Evolutionary conservation across 2,113 vertebrate species (phyloP), one percentile per base, ranked within the genome.

Genomic region (Tenrec ecaudatus): DNA sequence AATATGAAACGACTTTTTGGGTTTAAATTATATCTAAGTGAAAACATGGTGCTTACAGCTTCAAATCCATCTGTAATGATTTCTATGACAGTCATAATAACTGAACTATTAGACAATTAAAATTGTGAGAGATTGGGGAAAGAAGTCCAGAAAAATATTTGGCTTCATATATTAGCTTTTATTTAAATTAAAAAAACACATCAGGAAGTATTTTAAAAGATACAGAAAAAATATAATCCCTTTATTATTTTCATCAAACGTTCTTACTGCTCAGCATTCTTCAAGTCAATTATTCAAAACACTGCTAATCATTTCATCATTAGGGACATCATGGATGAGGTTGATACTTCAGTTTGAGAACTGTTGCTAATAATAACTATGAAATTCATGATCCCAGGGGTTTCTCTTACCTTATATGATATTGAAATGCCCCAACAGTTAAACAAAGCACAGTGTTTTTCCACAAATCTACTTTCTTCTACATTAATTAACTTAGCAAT

Each of bases 21-120:
- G 60, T 81, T 79, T 53, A 77, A 66, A 23, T 69, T 58, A 33
- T 79, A 93, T 92, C 90, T 69, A 95, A 93, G 93, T 80, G 75
- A 94, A 73, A 80, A 94, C 53, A 78, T 16, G 10, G 36, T 88
- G 73, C 62, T 47, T 89, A 79, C 29, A 68, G 80, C 78, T 96
- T 86, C 88, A 94, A 85, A 82, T 43, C 78, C 17, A 29, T 76
- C 90, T 90, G 64, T 81, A 90, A 95, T 78, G 57, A 88, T 92
- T 93, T 92, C 92, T 47, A 0, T 92, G 95, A 83, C 71, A 58
- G 82, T 69, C 78, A 89, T 11, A 86, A 88, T 92, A 92, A 95
- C 19, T 14, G 43, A 86, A 82, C 22, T 64, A 90, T 92, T 89
- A 93, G 86, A 91, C 76, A 73, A 81, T 29, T 76, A 85, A 89